These are phyloP conservation scores for Poecile montanus DNA, from an alignment of 2,797 vertebrate species.

Conservation along the genomic window DNA sequence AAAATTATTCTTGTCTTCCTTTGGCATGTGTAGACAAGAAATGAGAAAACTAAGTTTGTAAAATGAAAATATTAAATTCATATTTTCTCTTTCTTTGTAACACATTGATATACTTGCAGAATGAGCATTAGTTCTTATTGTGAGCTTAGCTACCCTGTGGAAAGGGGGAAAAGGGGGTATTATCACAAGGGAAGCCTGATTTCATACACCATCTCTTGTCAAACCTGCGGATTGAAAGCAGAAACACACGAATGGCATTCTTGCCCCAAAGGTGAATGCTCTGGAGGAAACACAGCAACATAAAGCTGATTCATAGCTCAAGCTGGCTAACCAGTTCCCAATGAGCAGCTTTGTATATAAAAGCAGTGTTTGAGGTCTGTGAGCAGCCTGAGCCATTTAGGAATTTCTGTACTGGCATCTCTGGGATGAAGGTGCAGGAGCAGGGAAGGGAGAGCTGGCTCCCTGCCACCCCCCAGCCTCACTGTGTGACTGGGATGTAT, in stretches of 20 bases:
- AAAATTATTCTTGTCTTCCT: background rate
- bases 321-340: background rate
- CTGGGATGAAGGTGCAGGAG: background rate
- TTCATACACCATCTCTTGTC: background rate
- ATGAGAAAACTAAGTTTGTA: background rate
- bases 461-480: background rate
- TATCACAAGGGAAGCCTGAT: background rate
- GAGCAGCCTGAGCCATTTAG: background rate
- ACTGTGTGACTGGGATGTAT: accelerated
- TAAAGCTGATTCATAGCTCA: background rate
- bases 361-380: background rate
- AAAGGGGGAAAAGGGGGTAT: background rate
- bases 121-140: background rate
- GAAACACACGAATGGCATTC: accelerated
- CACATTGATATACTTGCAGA: background rate
- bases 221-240: accelerated
- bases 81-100: background rate
- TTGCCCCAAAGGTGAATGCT: background rate
- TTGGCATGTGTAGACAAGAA: background rate
- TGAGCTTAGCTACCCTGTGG: background rate
- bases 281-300: background rate
- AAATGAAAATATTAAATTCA: background rate
- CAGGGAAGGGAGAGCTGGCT: background rate
- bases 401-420: background rate
- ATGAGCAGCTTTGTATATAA: background rate